Evolutionary conservation across 2,888 invertebrate genomes (phyloP), one percentile per base, ranked within the genome.

Genomic region (Acanthacorydalis orientalis): DNA sequence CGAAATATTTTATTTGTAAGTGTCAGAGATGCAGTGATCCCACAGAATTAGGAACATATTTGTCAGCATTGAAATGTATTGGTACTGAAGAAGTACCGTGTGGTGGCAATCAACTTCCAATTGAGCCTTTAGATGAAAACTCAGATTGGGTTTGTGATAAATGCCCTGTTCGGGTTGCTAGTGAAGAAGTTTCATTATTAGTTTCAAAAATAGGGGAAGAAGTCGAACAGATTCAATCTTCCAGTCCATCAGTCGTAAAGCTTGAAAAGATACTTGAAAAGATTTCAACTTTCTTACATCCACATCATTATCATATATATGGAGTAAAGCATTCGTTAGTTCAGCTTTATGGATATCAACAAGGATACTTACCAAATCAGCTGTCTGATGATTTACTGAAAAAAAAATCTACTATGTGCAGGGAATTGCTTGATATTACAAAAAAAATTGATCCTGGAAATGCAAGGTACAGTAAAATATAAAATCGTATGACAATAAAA

Each of bases 281-380:
- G 54, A 64, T 88, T 46, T 74, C 79, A 2, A 78, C 76, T 51
- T 81, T 89, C 55, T 67, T 90, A 48, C 89, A 90, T 65, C 80
- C 83, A 0, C 80, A 86, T 59, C 90, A 90, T 64, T 90, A 86
- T 60, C 85, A 87, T 55, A 71, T 84, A 53, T 86, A 85, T 57
- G 77, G 83, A 0, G 73, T 88, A 8, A 83, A 84, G 56, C 90
- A 90, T 64, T 83, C 86, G 1, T 65, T 90, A 32, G 70, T 89
- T 46, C 90, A 90, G 59, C 61, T 89, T 44, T 83, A 83, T 59
- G 85, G 86, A 7, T 74, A 80, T 52, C 79, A 82, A 51, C 66
- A 70, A 39, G 80, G 75, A 23, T 77, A 77, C 53, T 62, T 68
- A 46, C 62, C 70, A 31, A 59, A 64, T 43, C 65, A 74, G 44